Base-by-base conservation (phyloP, 2,797 vertebrate genomes). In the Enteromius treurensis region DNA sequence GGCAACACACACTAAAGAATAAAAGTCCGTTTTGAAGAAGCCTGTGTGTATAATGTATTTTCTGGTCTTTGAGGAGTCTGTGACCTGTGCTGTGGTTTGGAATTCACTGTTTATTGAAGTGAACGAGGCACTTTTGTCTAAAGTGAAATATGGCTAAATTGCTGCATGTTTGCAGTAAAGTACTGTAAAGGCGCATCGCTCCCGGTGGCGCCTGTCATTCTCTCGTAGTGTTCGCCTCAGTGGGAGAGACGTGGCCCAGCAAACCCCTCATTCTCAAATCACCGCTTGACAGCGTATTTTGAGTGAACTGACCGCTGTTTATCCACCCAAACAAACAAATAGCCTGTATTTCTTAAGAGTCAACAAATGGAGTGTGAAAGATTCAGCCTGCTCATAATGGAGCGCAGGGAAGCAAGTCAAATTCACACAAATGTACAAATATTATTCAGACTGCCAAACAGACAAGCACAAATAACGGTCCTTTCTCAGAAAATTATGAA, bases 241-340 rank as follows among this genome's bases (percentile, higher is more conserved):
- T 55, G 76, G 86, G 82, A 89, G 91, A 86, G 88, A 89, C 88
- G 89, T 81, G 87, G 87, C 88, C 86, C 88, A 78, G 84, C 88
- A 92, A 91, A 91, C 92, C 90, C 88, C 90, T 93, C 87, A 93
- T 92, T 92, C 91, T 92, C 90, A 87, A 87, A 89, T 93, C 92
- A 93, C 88, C 86, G 76, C 80, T 83, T 92, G 92, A 94, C 91
- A 94, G 90, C 79, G 47, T 47, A 77, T 82, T 87, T 86, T 80
- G 76, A 84, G 84, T 23, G 81, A 86, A 86, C 86, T 78, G 85
- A 87, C 88, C 87, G 83, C 79, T 90, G 86, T 93, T 92, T 91
- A 90, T 90, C 88, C 91, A 87, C 86, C 89, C 91, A 89, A 88
- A 90, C 88, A 77, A 42, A 87, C 73, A 67, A 86, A 86, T 77